Conservation (phyloP, 2,797 vertebrate genomes). For the Microctenopoma steveboyesi region DNA sequence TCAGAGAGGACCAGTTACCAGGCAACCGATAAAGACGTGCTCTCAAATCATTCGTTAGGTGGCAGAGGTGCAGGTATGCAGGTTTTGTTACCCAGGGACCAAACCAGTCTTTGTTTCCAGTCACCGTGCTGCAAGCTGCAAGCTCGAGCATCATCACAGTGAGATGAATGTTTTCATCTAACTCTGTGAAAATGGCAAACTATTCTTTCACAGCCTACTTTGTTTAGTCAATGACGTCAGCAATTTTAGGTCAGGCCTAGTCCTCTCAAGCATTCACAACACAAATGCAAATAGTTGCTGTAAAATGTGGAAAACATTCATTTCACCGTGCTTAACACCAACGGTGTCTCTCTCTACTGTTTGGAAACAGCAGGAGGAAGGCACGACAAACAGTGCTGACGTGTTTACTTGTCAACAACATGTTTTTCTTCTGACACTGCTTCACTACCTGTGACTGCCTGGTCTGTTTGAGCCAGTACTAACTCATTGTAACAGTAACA, state of each 20-base stretch:
- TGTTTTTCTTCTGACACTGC: conserved; percentile 26
- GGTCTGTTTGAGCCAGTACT: conserved; percentile 44
- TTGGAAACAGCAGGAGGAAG: not conserved
- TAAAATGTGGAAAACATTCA: not conserved
- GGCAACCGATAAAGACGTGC: not conserved
- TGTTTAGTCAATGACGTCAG: not conserved
- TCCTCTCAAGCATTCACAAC: not conserved
- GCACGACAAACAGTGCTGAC: conserved; percentile 8
- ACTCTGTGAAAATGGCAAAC: not conserved
- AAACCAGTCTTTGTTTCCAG: not conserved
- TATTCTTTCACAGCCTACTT: not conserved
- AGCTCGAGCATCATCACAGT: no score
- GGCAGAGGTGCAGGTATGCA: no score
- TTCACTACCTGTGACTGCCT: conserved; percentile 26
- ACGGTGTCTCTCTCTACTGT: not conserved
- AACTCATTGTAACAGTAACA: not conserved
- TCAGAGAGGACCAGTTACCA: not conserved
- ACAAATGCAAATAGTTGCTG: not conserved
- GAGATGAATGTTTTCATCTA: not conserved
- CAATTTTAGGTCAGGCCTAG: not conserved
- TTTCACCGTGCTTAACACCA: no score
- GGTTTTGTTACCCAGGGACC: not conserved
- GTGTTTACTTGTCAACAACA: conserved; percentile 2
- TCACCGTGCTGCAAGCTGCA: conserved; percentile 1
- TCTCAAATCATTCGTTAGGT: no score